Percentiles rank a stretch among this genome's conserved stretches.
These are phyloP conservation scores for Tetragnatha versicolor DNA, from an alignment of 1,140 invertebrate genomes.

Conservation along the genomic window DNA sequence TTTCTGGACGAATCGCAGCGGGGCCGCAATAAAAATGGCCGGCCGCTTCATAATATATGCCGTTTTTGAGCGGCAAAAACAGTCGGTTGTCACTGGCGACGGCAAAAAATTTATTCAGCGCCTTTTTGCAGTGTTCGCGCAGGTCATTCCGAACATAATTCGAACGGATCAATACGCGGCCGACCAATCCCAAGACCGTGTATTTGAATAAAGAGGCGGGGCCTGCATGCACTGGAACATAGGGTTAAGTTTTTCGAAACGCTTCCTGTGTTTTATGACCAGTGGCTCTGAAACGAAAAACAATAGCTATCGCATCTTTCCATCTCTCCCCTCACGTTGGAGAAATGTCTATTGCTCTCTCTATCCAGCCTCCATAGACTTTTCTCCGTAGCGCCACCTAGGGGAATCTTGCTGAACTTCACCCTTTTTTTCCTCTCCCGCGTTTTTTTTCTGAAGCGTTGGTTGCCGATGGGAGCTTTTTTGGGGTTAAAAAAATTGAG, in stretches of 20 bases:
- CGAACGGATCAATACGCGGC: conserved; percentile 37
- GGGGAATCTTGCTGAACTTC: background rate
- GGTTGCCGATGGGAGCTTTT: too few relatives aligned
- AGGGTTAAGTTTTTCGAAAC: conserved; percentile 14
- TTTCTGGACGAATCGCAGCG: conserved; percentile 36
- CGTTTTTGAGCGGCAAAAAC: background rate
- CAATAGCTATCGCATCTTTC: background rate
- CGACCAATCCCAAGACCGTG: conserved; percentile 14
- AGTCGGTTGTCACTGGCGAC: background rate
- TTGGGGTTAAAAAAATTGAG: too few relatives aligned
- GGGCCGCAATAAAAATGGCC: conserved; percentile 1
- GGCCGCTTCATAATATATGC: conserved; percentile 30
- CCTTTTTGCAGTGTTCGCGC: conserved; percentile 1
- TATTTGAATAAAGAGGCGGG: conserved; percentile 43
- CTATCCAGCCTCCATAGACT: background rate
- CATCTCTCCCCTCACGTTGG: background rate
- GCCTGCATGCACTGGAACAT: conserved; percentile 5
- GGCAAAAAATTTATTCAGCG: conserved; percentile 10
- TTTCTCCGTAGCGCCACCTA: background rate
- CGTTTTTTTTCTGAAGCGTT: too few relatives aligned
- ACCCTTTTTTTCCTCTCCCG: conserved; percentile 2
- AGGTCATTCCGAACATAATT: conserved; percentile 42
- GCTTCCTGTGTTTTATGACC: conserved; percentile 23
- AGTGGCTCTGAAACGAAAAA: conserved; percentile 8
- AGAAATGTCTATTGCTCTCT: background rate